phyloP scores from a whole-genome alignment of 2,113 vertebrate genomes.

The Calyptomena viridis region DNA sequence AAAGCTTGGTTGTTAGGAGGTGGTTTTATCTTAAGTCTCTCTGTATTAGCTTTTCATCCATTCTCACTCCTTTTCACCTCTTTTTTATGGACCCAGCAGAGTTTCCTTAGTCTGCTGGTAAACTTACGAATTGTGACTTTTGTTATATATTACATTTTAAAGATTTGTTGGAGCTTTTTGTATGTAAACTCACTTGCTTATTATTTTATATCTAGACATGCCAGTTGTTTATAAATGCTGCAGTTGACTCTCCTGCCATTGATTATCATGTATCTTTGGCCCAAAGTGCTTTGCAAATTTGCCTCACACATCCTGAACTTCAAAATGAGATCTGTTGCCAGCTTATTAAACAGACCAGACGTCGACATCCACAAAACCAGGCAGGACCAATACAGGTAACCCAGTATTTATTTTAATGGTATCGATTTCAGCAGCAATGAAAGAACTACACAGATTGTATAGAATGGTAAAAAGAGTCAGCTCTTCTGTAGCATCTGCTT shows the following conservation, averaged over 20 bases:
- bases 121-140: not conserved
- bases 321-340: conserved; percentile 98
- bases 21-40: not conserved
- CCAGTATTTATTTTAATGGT: not conserved
- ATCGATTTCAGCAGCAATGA: not conserved
- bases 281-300: conserved; percentile 95
- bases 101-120: not conserved
- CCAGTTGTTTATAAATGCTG: conserved; percentile 97
- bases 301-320: conserved; percentile 92
- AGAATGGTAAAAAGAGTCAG: not conserved
- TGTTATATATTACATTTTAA: not conserved
- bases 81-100: not conserved
- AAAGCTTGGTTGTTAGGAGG: not conserved
- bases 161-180: not conserved
- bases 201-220: conserved; percentile 83
- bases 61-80: not conserved
- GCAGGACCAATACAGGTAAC: conserved; percentile 89
- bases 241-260: conserved; percentile 93
- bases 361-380: conserved; percentile 84
- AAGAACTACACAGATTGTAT: not conserved
- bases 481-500: not conserved
- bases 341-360: conserved; percentile 93
- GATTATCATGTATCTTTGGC: conserved; percentile 97
- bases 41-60: not conserved
- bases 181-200: not conserved